Evolutionary conservation across 1,140 invertebrate species (phyloP).

Genomic region (Eueides isabella): DNA sequence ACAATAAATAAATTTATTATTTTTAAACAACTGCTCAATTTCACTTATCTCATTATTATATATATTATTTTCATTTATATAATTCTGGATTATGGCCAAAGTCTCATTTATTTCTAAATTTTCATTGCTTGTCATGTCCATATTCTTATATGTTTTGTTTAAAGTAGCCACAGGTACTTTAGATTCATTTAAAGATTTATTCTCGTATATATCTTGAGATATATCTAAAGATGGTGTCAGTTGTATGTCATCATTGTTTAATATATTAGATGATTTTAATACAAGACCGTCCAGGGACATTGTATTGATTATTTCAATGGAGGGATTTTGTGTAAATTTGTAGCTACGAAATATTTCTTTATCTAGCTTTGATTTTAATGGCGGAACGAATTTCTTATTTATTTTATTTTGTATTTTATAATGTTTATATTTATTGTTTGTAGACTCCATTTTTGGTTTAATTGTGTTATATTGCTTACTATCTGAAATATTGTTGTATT

Average conservation of each 20-base stretch:
- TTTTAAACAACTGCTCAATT: constrained; percentile 45
- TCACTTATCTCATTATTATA: constrained; percentile 20
- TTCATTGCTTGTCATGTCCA: constrained; percentile 62
- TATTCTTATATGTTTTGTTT: constrained; percentile 63
- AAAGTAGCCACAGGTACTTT: constrained; percentile 28
- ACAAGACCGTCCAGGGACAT: constrained; percentile 47
- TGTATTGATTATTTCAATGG: constrained; percentile 25
- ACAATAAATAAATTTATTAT: background rate
- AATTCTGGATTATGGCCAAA: background rate
- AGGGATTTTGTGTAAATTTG: background rate
- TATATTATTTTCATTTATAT: constrained; percentile 18
- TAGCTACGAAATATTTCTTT: constrained; percentile 12
- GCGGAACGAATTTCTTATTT: constrained; percentile 51
- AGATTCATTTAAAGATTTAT: background rate
- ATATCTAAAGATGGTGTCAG: background rate
- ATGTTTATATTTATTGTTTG: background rate
- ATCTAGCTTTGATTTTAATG: constrained; percentile 36
- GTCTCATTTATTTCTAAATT: constrained; percentile 32
- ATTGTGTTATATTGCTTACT: background rate
- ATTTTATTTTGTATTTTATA: constrained; percentile 9
- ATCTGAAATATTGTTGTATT: constrained; percentile 16
- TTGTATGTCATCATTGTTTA: constrained; percentile 51
- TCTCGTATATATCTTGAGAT: background rate
- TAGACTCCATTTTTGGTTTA: background rate
- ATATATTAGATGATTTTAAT: constrained; percentile 53